Percentiles rank a stretch among this genome's conserved stretches.
Conservation (phyloP, 2,797 vertebrate genomes). For the Melopsittacus undulatus region DNA sequence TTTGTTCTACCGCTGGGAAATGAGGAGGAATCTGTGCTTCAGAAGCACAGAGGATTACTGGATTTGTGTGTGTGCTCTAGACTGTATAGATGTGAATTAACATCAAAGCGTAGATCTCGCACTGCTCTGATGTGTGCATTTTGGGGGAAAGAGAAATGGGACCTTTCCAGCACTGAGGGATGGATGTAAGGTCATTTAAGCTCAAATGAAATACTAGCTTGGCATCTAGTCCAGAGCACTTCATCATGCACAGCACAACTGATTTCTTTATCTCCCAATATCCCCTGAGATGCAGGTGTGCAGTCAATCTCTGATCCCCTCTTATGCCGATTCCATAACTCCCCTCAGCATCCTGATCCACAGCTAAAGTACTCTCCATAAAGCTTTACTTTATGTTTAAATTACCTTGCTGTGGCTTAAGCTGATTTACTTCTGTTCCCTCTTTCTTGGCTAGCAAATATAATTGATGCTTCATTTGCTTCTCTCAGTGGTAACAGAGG, state of each 20-base stretch:
- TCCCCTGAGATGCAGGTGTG: background rate
- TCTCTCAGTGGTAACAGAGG: background rate
- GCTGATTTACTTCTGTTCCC: background rate
- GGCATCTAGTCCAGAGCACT: background rate
- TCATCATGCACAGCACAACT: background rate
- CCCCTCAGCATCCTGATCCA: background rate
- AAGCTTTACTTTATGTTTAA: background rate
- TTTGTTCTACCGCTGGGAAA: conserved; percentile 26
- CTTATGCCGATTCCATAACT: background rate
- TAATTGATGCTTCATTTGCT: conserved; percentile 1
- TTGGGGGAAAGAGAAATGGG: background rate
- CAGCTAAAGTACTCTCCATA: background rate
- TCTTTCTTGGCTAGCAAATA: background rate
- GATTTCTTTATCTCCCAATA: background rate
- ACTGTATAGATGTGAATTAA: conserved; percentile 9
- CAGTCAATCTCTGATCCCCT: background rate
- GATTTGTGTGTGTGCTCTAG: conserved; percentile 3
- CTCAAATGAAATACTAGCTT: background rate
- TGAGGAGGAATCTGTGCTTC: conserved; percentile 28
- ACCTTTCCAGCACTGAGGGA: background rate
- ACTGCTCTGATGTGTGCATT: background rate
- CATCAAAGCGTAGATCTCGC: background rate
- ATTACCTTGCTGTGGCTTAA: background rate
- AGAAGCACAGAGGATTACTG: conserved; percentile 19
- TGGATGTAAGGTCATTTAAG: background rate